Evolutionary conservation across 2,888 invertebrate species (phyloP), one percentile per base, ranked within the genome.

Genomic region (Noctua janthina): DNA sequence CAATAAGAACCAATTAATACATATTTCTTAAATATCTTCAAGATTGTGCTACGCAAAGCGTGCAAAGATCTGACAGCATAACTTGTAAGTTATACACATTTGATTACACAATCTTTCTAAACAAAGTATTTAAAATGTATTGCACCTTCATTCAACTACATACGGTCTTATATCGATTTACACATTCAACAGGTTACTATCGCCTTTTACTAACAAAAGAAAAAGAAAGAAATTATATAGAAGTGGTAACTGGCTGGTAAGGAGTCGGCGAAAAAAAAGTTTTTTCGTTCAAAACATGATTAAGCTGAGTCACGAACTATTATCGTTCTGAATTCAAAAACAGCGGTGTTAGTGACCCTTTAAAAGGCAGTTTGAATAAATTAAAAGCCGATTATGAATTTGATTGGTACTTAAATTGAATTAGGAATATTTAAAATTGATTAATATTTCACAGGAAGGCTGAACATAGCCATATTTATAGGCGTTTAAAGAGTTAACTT

Each of bases 301-400:
- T 64, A 51, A 67, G n/a, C 29, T 72, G 17, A 87, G 67, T 87
- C 81, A 85, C 74, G 76, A 84, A 79, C 71, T 70, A 56, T 74
- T 64, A 23, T 76, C 49, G 66, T 87, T 87, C 84, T 5, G 43
- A 79, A 72, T 79, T 87, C 29, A 59, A 85, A 87, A 69, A 74
- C 80, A 59, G 59, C 66, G 72, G 23, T 49, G 68, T 35, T 85
- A 87, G 72, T 76, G 80, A 80, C 71, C 74, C 68, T 79, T 83
- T 74, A 79, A 59, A 79, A 76, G 74, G 64, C 62, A 76, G 68
- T 84, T 85, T 74, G 88, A 81, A 81, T 85, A 77, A 81, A 78
- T 85, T 84, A 74, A 17, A 51, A 75, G 51, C 23, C 39, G 76
- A 54, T 76, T 77, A 54, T 54, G 68, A 79, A 76, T 84, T 77